Evolutionary conservation across 2,888 invertebrate species (phyloP), one percentile per base, ranked within the genome.

Genomic region (Strigamia transsilvanica): DNA sequence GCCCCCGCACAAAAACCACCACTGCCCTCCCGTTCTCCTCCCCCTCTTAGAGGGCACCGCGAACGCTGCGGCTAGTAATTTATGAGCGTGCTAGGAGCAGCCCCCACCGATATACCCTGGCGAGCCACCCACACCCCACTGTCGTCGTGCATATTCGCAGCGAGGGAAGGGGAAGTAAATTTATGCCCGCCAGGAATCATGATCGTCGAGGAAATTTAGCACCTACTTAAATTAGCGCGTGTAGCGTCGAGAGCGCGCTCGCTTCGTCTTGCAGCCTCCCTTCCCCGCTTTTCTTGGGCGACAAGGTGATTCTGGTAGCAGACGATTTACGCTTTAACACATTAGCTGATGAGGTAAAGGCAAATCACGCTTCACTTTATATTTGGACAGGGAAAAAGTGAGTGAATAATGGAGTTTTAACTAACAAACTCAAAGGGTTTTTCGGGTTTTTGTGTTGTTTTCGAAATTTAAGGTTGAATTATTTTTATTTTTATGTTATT

Each of bases 181-280:
- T 61, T 61, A 61, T 61, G 61, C 61, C 61, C 61, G 61, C 61
- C 61, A 61, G 61, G 61, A 61, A 61, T 61, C 61, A 61, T 61
- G 61, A 61, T 61, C 61, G 61, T 61, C 61, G 80, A 41, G 41
- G 42, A 42, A 80, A 80, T 80, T 80, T 80, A 80, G 80, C 80
- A 80, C 80, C 80, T 46, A 80, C 80, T 80, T 80, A 80, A 80
- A 80, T 80, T 80, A 80, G 51, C 42, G 80, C 80, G 61, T 80
- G 80, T 80, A 80, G 80, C 80, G 51, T 32, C 80, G 38, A 38
- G 80, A 38, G 80, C 80, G 61, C n/a, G 21, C 23, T 15, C 61
- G 21, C 61, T 15, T 23, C 18, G 9, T 38, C 21, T 27, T 15
- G 4, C 61, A 23, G 61, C 61, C 80, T 80, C 32, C 61, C 61